Percentiles rank a stretch among this genome's conserved stretches.
Evolutionary conservation across 2,113 vertebrate genomes (phyloP).

Genomic region (Mirza zaza): DNA sequence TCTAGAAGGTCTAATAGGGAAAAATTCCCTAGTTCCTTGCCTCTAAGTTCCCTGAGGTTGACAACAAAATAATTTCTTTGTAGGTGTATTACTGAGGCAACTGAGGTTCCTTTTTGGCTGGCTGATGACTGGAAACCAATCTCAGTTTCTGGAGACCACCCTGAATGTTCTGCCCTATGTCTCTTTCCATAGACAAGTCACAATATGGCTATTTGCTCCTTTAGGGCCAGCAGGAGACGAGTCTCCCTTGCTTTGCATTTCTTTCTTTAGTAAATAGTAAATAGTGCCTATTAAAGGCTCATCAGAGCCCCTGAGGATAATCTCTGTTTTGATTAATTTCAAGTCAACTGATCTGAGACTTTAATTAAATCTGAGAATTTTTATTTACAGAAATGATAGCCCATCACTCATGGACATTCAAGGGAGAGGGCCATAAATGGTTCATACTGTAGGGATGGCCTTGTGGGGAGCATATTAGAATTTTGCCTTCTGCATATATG

Average conservation of each 20-base stretch:
- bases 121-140: not conserved
- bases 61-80: too few species aligned
- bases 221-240: accelerated
- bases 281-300: not conserved
- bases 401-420: not conserved
- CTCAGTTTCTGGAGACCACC: not conserved
- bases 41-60: too few species aligned
- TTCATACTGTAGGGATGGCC: not conserved
- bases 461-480: not conserved
- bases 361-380: not conserved
- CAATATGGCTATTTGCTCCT: not conserved
- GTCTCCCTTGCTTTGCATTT: not conserved
- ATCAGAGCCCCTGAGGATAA: not conserved
- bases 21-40: not conserved
- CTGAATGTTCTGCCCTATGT: not conserved
- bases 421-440: not conserved
- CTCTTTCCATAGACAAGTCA: not conserved
- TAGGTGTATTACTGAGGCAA: too few species aligned
- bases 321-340: not conserved
- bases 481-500: not conserved
- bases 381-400: not conserved
- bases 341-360: not conserved
- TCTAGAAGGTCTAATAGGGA: not conserved
- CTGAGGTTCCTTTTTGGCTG: too few species aligned
- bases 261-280: not conserved